These are phyloP conservation scores for Catocala nupta DNA, from an alignment of 2,888 invertebrate species.

Conservation along the genomic window DNA sequence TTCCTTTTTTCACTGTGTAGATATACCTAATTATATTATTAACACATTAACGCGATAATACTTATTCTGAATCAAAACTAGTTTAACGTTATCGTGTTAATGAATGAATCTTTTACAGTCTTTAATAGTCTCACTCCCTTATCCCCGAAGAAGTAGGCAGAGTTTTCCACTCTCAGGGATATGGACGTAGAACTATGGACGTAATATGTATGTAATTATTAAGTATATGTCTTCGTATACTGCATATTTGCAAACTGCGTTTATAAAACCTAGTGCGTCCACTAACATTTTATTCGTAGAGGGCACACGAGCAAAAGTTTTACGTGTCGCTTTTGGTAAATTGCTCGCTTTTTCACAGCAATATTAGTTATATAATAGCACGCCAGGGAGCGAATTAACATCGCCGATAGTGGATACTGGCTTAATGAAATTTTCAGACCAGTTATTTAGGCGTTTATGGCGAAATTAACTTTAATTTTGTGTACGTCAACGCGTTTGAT, in stretches of 20 bases:
- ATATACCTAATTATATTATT: too few relatives aligned
- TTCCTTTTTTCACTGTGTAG: too few relatives aligned
- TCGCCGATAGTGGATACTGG: conserved; percentile 38
- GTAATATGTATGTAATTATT: too few relatives aligned
- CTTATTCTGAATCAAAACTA: too few relatives aligned
- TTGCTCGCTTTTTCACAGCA: conserved; percentile 50
- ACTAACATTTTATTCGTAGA: conserved; percentile 21
- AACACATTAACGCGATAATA: too few relatives aligned
- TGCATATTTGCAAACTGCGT: background rate
- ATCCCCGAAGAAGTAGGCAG: too few relatives aligned
- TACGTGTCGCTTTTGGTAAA: conserved; percentile 50
- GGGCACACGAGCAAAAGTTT: conserved; percentile 40
- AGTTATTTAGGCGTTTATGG: conserved; percentile 27
- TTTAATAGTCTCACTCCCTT: too few relatives aligned
- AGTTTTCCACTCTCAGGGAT: too few relatives aligned
- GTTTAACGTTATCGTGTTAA: too few relatives aligned
- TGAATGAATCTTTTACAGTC: too few relatives aligned
- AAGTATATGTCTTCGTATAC: too few relatives aligned
- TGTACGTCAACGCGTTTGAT: conserved; percentile 20
- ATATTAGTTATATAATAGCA: conserved; percentile 44
- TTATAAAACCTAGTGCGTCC: conserved; percentile 31
- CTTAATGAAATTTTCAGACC: conserved; percentile 37
- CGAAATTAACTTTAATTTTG: conserved; percentile 23
- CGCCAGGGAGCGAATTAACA: conserved; percentile 45
- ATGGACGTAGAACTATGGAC: too few relatives aligned